Conservation (phyloP, 2,797 vertebrate genomes). For the Setipinna tenuifilis region DNA sequence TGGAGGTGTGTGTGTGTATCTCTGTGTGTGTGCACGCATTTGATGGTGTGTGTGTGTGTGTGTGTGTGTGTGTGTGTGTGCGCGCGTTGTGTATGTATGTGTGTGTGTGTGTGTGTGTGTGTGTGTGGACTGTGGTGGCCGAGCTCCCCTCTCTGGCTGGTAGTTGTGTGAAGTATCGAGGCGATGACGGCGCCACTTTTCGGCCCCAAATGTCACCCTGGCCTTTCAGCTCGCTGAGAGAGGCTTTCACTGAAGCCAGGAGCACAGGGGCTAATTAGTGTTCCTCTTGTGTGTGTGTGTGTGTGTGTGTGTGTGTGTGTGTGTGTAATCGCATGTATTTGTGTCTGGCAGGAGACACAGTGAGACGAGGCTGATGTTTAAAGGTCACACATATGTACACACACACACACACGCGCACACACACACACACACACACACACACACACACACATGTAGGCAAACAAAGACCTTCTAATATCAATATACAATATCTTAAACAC, state of each 20-base stretch:
- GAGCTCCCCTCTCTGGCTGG: conserved; percentile 36
- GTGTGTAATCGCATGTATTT: conserved; percentile 37
- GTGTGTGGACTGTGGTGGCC: background rate
- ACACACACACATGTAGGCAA: background rate
- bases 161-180: conserved; percentile 66
- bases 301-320: conserved; percentile 47
- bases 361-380: background rate
- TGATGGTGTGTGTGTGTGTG: too few relatives aligned
- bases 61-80: too few relatives aligned
- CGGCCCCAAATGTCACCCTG: conserved; percentile 77
- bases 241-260: conserved; percentile 65
- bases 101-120: background rate
- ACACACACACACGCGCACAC: background rate
- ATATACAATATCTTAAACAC: too few relatives aligned
- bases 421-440: background rate
- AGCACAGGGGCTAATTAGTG: conserved; percentile 72
- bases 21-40: too few relatives aligned
- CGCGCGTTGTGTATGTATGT: too few relatives aligned
- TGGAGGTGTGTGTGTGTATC: background rate
- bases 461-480: too few relatives aligned
- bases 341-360: background rate
- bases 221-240: conserved; percentile 72
- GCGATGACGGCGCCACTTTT: conserved; percentile 55
- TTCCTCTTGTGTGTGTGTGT: conserved; percentile 54
- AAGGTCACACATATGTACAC: background rate